Base-by-base conservation (phyloP, 2,888 invertebrate species). In the Mesorhabditis belari region DNA sequence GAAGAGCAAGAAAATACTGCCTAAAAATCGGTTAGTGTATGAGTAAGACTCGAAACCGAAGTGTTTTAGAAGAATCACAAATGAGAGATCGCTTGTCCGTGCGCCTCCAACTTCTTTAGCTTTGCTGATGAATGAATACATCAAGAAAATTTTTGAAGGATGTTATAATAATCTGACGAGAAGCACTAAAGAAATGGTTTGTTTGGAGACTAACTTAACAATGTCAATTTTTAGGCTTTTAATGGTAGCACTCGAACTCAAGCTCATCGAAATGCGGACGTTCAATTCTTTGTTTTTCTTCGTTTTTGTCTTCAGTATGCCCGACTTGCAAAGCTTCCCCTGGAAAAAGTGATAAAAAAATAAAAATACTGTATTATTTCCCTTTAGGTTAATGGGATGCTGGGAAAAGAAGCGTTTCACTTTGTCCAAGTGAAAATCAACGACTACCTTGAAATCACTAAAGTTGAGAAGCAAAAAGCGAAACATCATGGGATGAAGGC, bases 361-460 rank as follows among this genome's bases (percentile, higher is more conserved):
- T n/a, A 17, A 17, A 51, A 51, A 55, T 17, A 12, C 12, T 55
- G 17, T 17, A n/a, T n/a, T n/a, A 21, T 26, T 12, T 57, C 3
- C 17, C 5, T 49, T 53, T 49, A 65, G 65, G 58, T 69, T 6
- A 26, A 49, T 4, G 35, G 49, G 69, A 94, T 95, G 2, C 87
- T 95, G 86, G 90, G 91, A 21, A 87, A 91, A 4, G 88, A 89
- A 66, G 88, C 89, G 76, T 95, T 96, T 83, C 92, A 96, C 84
- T 91, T 91, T 83, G 89, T 94, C 6, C 93, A 95, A 83, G 90
- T 90, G 75, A 89, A 92, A 83, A 87, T 63, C 3, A 64, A 64
- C 28, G 63, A 70, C 49, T 67, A 67, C 54, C 62, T 71, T 29
- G 71, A 71, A 54, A 66, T 61, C 25, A 68, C 68, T 5, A 60